Conservation (phyloP, 1,140 invertebrate genomes). For the Zaprionus inermis region DNA sequence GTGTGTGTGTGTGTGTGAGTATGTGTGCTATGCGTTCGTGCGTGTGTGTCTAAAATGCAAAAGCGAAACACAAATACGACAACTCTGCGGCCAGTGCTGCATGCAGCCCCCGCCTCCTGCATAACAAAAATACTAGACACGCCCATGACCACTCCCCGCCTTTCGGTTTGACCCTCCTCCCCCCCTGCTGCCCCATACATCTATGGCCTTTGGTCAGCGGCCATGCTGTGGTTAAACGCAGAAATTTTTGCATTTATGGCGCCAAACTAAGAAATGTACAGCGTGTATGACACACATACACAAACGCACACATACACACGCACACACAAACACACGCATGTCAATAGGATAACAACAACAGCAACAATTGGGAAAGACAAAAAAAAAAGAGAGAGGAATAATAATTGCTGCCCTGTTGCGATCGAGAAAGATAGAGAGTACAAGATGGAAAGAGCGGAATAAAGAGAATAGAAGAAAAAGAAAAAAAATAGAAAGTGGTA, state of each 20-base stretch:
- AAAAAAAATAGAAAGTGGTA: no score
- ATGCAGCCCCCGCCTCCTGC: constrained; percentile 14
- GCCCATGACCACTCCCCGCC: background rate
- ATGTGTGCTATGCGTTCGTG: constrained; percentile 36
- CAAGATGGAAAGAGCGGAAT: no score
- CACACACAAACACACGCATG: constrained; percentile 42
- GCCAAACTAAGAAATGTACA: constrained; percentile 58
- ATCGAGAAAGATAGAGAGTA: no score
- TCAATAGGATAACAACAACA: constrained; percentile 63
- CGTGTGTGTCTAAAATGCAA: constrained; percentile 68
- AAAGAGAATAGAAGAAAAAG: no score
- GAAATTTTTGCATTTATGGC: constrained; percentile 28
- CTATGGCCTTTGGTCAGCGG: constrained; percentile 9
- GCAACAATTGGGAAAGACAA: constrained; percentile 28
- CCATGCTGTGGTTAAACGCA: constrained; percentile 60
- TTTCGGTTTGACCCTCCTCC: background rate
- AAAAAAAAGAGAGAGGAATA: background rate
- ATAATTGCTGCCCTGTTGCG: background rate
- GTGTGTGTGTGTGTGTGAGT: constrained; percentile 14
- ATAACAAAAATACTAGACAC: constrained; percentile 31
- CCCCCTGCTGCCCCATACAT: constrained; percentile 2
- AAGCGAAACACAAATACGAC: constrained; percentile 47
- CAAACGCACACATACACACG: constrained; percentile 8
- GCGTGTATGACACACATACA: no score
- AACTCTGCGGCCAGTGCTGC: constrained; percentile 33